Conservation (phyloP, 2,113 vertebrate species). For the Anseranas semipalmata region DNA sequence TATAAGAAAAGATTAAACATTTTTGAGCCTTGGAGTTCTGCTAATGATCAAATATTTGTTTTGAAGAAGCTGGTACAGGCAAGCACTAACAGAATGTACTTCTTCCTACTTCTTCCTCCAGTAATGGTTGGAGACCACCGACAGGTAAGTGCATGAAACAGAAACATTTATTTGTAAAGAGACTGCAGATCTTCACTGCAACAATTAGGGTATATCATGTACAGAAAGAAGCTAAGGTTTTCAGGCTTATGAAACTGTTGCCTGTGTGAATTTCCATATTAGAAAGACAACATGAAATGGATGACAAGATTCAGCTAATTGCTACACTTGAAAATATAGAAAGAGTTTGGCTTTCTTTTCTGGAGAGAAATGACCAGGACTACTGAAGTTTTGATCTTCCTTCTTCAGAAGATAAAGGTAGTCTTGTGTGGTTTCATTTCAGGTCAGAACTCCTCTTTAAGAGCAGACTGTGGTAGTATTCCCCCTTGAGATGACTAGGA, state of each 20-base stretch:
- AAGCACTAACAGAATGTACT: neutral
- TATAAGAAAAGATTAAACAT: neutral
- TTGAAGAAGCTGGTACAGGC: neutral
- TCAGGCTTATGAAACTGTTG: neutral
- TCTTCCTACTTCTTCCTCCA: neutral
- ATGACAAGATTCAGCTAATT: neutral
- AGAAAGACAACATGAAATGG: neutral
- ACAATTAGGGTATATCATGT: neutral
- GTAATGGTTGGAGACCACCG: neutral
- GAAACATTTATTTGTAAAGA: neutral
- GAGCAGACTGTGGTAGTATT: neutral
- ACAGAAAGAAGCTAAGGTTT: neutral
- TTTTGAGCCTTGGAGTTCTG: neutral
- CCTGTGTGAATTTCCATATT: neutral
- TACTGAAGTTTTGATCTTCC: neutral
- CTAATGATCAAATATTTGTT: neutral
- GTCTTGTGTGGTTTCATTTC: neutral
- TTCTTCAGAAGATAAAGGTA: neutral
- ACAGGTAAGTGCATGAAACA: neutral
- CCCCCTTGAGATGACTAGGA: neutral
- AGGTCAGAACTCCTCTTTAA: neutral
- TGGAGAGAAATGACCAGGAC: neutral
- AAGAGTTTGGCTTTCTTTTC: neutral
- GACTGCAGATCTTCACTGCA: neutral
- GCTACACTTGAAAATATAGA: neutral